These are phyloP conservation scores for Hystrix brachyura DNA, from an alignment of 2,113 vertebrate genomes.

Conservation along the genomic window DNA sequence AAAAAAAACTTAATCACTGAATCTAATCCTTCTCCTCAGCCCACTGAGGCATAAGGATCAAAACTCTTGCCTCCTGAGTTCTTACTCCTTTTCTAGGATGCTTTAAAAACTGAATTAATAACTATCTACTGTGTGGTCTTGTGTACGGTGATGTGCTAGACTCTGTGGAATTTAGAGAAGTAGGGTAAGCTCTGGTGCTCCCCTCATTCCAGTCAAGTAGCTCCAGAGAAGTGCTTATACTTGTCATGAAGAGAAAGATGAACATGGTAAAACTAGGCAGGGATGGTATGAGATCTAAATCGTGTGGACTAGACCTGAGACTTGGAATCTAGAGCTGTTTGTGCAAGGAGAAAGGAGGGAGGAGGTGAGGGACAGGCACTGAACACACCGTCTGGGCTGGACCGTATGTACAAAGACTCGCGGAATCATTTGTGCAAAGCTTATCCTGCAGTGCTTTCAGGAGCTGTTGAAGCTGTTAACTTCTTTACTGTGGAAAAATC, in stretches of 20 bases:
- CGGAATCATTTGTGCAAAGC: neutral
- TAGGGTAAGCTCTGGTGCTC: neutral
- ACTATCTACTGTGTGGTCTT: neutral
- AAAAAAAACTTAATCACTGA: neutral
- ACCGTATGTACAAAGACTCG: neutral
- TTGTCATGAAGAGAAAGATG: neutral
- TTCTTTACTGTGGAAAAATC: conserved; percentile 29
- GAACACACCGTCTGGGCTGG: too few species aligned
- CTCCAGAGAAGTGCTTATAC: neutral
- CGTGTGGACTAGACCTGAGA: neutral
- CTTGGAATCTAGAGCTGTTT: neutral
- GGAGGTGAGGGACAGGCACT: neutral
- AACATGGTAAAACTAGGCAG: neutral
- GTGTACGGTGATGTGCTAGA: neutral
- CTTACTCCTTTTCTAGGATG: neutral
- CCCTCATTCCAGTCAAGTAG: neutral
- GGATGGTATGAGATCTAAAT: neutral
- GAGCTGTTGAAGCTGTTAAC: neutral
- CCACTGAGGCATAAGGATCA: neutral
- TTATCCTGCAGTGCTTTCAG: neutral
- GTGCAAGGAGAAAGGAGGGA: neutral
- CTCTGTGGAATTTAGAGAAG: neutral
- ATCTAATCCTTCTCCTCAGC: neutral
- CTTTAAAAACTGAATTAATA: neutral
- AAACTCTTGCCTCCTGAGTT: neutral